phyloP scores from a whole-genome alignment of 2,113 vertebrate species.

The Corydoras maculifer region DNA sequence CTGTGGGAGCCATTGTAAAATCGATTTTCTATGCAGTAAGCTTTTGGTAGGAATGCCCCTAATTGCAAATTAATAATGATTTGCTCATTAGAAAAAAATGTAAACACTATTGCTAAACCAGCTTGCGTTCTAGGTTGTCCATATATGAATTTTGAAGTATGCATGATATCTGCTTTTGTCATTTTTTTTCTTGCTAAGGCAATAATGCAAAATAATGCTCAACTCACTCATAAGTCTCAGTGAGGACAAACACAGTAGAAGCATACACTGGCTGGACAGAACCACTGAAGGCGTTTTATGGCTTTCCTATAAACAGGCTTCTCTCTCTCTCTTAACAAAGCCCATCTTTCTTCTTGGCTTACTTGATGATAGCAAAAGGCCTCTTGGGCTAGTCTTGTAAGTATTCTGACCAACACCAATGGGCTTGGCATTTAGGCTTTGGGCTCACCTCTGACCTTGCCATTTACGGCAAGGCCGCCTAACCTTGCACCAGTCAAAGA shows the following conservation, averaged over 20 bases:
- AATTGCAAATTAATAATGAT: too few species aligned
- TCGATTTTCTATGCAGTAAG: too few species aligned
- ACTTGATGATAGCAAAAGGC: conserved; percentile 26
- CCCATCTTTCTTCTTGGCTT: conserved; percentile 32
- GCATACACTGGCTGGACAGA: conserved; percentile 4
- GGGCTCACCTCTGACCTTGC: conserved; percentile 36
- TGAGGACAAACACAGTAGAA: conserved; percentile 3
- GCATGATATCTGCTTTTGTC: neutral
- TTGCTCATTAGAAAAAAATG: too few species aligned
- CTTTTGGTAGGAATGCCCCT: too few species aligned
- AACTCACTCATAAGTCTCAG: conserved; percentile 20
- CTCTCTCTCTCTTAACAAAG: conserved; percentile 39
- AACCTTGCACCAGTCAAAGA: conserved; percentile 37
- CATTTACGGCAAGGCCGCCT: conserved; percentile 40
- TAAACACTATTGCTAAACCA: too few species aligned
- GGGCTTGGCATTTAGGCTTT: conserved; percentile 38
- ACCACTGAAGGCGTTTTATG: conserved; percentile 29
- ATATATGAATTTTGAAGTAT: too few species aligned
- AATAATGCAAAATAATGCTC: neutral
- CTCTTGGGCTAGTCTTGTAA: conserved; percentile 35
- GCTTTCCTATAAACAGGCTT: conserved; percentile 25
- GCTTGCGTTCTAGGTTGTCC: too few species aligned
- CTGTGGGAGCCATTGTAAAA: too few species aligned
- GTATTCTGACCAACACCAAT: conserved; percentile 37
- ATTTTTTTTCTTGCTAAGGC: conserved; percentile 12